A percentile compares a stretch with the other conserved stretches of the same genome.
Evolutionary conservation across 2,113 vertebrate species (phyloP).

Genomic region (Indicator maculatus): DNA sequence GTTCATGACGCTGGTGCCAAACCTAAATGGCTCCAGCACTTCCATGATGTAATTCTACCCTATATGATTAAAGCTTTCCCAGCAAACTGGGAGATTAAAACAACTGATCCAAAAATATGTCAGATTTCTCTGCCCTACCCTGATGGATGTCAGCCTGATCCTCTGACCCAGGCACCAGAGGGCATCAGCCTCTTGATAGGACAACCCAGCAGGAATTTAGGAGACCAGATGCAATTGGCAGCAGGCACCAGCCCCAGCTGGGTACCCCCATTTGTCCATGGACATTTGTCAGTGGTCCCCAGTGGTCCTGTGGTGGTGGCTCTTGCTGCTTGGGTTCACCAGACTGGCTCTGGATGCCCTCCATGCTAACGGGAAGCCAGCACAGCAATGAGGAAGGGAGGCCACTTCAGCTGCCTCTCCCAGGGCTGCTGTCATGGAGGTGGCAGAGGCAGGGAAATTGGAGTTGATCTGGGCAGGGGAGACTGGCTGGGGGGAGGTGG

Average conservation of each 20-base stretch:
- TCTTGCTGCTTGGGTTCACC: rapidly evolving
- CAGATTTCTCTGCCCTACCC: not conserved
- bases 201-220: not conserved
- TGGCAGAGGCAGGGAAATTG: rapidly evolving
- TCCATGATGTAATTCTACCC: slow-evolving; percentile 21
- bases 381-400: not conserved
- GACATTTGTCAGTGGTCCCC: not conserved
- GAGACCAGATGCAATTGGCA: not conserved
- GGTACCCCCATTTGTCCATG: rapidly evolving
- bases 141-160: not conserved
- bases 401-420: not conserved
- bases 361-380: not conserved
- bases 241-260: not conserved
- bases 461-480: not conserved
- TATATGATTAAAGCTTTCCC: slow-evolving; percentile 44
- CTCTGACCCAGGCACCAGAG: not conserved
- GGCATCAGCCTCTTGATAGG: not conserved
- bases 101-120: slow-evolving; percentile 13
- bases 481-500: not conserved
- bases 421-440: not conserved
- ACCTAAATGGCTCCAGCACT: slow-evolving; percentile 10
- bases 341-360: not conserved
- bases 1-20: slow-evolving; percentile 13
- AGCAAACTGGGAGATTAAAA: slow-evolving; percentile 37
- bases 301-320: not conserved